A percentile compares a stretch with the other conserved stretches of the same genome.
Conservation (phyloP, 2,888 invertebrate species). For the Cosmia trapezina region DNA sequence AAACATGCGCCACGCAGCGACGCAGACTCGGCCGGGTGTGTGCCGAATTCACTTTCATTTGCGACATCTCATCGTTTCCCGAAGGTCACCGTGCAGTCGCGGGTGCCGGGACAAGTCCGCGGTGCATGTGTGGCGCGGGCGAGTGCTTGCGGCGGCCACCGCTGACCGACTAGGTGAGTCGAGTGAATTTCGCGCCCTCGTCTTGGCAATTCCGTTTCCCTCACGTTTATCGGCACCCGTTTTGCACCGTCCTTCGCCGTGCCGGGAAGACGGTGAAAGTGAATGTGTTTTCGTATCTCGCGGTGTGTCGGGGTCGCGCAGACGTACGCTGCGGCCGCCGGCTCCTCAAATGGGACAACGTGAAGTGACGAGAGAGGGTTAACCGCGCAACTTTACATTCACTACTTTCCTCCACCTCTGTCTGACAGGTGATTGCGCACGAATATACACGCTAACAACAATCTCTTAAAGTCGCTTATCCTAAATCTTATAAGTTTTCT, state of each 20-base stretch:
- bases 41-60: conserved; percentile 91
- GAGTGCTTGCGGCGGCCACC: conserved; percentile 85
- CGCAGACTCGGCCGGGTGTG: conserved; percentile 88
- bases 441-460: conserved; percentile 71
- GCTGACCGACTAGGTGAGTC: conserved; percentile 88
- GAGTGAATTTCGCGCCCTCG: conserved; percentile 83
- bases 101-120: conserved; percentile 70
- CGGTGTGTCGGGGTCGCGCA: conserved; percentile 75
- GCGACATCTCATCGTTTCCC: conserved; percentile 89
- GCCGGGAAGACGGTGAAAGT: conserved; percentile 81
- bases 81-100: conserved; percentile 88
- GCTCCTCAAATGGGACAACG: conserved; percentile 71
- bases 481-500: conserved; percentile 50
- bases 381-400: conserved; percentile 83
- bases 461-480: conserved; percentile 70
- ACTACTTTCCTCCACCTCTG: conserved; percentile 74
- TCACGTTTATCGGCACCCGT: conserved; percentile 85
- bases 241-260: conserved; percentile 83
- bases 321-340: conserved; percentile 72
- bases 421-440: conserved; percentile 75
- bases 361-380: conserved; percentile 79
- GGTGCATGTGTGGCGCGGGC: conserved; percentile 80
- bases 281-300: conserved; percentile 77
- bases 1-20: conserved; percentile 91
- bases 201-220: conserved; percentile 81